Evolutionary conservation across 1,140 invertebrate species (phyloP).

Genomic region (Papilio aristodemus): DNA sequence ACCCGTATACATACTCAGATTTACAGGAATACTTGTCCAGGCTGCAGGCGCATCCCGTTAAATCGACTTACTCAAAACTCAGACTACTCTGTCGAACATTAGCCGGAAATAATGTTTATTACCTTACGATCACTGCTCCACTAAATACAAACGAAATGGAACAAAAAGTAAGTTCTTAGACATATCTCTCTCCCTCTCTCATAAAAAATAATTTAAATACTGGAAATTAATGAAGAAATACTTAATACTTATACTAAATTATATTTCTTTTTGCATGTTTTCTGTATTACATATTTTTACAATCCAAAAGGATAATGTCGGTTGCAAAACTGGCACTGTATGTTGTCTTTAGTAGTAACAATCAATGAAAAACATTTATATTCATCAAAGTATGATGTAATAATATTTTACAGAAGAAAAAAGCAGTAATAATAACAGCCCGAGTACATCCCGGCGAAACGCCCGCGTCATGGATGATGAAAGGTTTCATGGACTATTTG

Average conservation of each 20-base stretch:
- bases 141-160: slow-evolving; percentile 81
- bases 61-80: slow-evolving; percentile 89
- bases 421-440: slow-evolving; percentile 92
- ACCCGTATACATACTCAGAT: slow-evolving; percentile 97
- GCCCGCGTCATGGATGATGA: slow-evolving; percentile 98
- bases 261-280: too few species aligned
- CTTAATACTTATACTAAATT: too few species aligned
- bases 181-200: too few species aligned
- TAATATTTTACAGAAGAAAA: slow-evolving; percentile 86
- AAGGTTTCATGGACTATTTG: slow-evolving; percentile 95
- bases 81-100: slow-evolving; percentile 91
- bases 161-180: slow-evolving; percentile 62
- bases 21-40: slow-evolving; percentile 88
- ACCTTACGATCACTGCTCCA: slow-evolving; percentile 93
- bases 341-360: too few species aligned
- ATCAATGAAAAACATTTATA: too few species aligned
- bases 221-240: too few species aligned
- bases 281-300: too few species aligned
- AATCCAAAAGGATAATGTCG: too few species aligned
- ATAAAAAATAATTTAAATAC: too few species aligned
- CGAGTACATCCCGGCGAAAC: slow-evolving; percentile 98
- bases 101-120: slow-evolving; percentile 94
- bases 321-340: too few species aligned
- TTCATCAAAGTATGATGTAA: too few species aligned
- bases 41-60: slow-evolving; percentile 88